phyloP scores from a whole-genome alignment of 2,113 vertebrate genomes.

The Heloderma charlesbogerti region DNA sequence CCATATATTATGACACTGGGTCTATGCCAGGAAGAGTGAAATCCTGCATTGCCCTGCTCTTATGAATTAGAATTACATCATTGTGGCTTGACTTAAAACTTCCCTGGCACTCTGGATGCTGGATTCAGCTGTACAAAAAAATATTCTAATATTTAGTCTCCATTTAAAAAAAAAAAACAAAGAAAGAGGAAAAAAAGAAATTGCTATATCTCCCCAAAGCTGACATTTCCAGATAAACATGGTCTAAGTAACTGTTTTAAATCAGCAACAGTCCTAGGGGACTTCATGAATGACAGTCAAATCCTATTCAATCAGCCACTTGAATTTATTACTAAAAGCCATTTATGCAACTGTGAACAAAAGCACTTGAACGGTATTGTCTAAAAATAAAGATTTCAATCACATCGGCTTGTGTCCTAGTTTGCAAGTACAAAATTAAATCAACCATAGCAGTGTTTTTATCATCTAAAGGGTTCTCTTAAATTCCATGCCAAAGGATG shows the following conservation, averaged over 20 bases:
- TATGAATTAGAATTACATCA: conserved; percentile 63
- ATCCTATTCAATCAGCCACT: conserved; percentile 51
- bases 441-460: conserved; percentile 69
- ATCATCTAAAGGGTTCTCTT: conserved; percentile 71
- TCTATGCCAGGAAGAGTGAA: conserved; percentile 50
- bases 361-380: conserved; percentile 68
- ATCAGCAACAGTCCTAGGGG: conserved; percentile 48
- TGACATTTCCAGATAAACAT: conserved; percentile 66
- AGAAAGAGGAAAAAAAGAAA: conserved; percentile 45
- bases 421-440: conserved; percentile 72
- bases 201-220: conserved; percentile 59
- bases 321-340: conserved; percentile 62
- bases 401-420: conserved; percentile 54
- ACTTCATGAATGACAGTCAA: conserved; percentile 61
- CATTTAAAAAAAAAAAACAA: background rate
- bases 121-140: conserved; percentile 50
- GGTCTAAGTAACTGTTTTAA: conserved; percentile 67
- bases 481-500: conserved; percentile 66
- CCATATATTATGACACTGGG: background rate
- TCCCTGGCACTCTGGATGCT: conserved; percentile 53
- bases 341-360: conserved; percentile 63
- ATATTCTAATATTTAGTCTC: background rate
- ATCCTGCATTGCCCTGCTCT: conserved; percentile 24
- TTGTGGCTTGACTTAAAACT: conserved; percentile 51
- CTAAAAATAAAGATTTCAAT: conserved; percentile 77